These are phyloP conservation scores for Camponotus floridanus DNA, from an alignment of 1,140 invertebrate species.

Conservation along the genomic window DNA sequence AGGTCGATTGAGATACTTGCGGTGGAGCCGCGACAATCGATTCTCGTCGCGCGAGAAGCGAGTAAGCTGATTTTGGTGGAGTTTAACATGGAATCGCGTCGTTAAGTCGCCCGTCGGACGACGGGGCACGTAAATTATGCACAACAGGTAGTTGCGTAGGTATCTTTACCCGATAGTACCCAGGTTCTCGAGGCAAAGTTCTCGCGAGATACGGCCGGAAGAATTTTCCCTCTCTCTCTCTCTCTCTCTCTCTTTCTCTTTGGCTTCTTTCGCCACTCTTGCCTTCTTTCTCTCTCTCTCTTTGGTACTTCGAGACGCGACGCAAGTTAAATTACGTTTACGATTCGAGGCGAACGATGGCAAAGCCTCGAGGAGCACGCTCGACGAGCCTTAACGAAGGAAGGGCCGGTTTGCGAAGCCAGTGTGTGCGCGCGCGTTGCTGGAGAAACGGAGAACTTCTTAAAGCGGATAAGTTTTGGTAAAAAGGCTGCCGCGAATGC, in stretches of 20 bases:
- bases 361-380: constrained; percentile 34
- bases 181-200: constrained; percentile 55
- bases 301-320: constrained; percentile 43
- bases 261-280: not conserved
- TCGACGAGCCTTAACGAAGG: constrained; percentile 61
- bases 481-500: constrained; percentile 45
- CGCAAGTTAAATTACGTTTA: constrained; percentile 70
- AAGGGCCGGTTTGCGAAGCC: constrained; percentile 46
- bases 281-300: not conserved
- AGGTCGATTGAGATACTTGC: constrained; percentile 1
- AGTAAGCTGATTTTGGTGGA: constrained; percentile 50
- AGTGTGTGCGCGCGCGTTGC: constrained; percentile 13
- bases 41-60: constrained; percentile 8
- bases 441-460: constrained; percentile 41
- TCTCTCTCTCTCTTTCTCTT: not conserved
- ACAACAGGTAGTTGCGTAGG: constrained; percentile 61
- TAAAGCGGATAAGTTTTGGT: constrained; percentile 49
- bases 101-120: constrained; percentile 31
- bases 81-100: constrained; percentile 59
- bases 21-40: constrained; percentile 37
- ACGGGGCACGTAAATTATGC: constrained; percentile 30
- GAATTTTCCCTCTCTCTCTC: not conserved
- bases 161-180: constrained; percentile 35
- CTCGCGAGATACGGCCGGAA: constrained; percentile 5
- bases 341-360: constrained; percentile 59